Conservation (phyloP, 2,113 vertebrate genomes). For the Myrmecophaga tridactyla region DNA sequence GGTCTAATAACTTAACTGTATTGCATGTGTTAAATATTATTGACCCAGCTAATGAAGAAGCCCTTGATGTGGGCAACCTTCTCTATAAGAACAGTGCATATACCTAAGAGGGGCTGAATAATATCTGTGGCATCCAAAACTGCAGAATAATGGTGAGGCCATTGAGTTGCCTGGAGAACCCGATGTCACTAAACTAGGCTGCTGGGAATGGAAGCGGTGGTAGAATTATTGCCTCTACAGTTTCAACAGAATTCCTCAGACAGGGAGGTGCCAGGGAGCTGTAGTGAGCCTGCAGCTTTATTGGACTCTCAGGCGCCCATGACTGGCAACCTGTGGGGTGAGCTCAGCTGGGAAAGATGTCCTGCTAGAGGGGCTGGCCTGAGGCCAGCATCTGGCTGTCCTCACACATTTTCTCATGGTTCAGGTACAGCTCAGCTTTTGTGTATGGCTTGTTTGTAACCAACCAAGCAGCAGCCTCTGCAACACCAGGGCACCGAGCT, state of each 20-base stretch:
- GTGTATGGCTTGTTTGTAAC: not conserved
- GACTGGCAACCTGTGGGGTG: not conserved
- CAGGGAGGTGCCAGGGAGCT: not conserved
- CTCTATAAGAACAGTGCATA: not conserved
- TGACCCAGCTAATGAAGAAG: accelerated
- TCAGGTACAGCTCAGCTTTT: not conserved
- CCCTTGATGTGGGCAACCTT: not conserved
- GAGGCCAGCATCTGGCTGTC: not conserved
- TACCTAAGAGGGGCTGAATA: accelerated
- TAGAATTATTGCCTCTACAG: no score
- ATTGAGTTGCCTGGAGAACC: not conserved
- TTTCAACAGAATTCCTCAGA: not conserved
- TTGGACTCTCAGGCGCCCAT: accelerated
- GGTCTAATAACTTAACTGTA: not conserved
- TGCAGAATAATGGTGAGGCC: not conserved
- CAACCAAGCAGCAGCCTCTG: not conserved
- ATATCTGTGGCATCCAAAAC: not conserved
- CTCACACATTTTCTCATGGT: not conserved
- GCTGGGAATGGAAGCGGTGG: not conserved
- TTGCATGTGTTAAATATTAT: accelerated
- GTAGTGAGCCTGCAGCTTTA: accelerated
- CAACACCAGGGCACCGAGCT: not conserved
- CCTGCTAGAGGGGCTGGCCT: not conserved
- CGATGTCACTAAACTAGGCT: no score
- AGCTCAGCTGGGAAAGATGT: accelerated